These are phyloP conservation scores for Ceratitis capitata DNA, from an alignment of 1,140 invertebrate genomes.

Conservation along the genomic window DNA sequence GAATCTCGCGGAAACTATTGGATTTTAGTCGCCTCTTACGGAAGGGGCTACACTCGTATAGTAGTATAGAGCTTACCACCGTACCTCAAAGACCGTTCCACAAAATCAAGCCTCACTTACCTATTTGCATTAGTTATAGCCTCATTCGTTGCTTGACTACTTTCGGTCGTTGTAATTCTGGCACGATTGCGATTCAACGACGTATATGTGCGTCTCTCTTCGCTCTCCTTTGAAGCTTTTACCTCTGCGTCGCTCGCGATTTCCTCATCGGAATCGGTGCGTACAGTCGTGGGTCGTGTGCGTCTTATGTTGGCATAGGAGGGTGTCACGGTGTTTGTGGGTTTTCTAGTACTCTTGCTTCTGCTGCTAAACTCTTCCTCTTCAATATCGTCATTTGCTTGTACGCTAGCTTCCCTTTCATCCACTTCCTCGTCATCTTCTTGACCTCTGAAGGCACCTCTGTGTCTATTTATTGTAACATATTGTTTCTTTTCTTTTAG, in stretches of 20 bases:
- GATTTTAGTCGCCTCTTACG: no score
- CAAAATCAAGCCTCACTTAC: no score
- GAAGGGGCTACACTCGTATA: no score
- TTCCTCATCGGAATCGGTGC: constrained; percentile 47
- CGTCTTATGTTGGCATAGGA: constrained; percentile 77
- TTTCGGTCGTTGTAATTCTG: constrained; percentile 46
- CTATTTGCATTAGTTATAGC: constrained; percentile 47
- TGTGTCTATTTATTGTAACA: constrained; percentile 69
- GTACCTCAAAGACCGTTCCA: no score
- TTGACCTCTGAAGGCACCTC: constrained; percentile 48
- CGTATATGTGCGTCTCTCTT: constrained; percentile 48
- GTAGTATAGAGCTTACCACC: no score
- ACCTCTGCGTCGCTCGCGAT: constrained; percentile 51
- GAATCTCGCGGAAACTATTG: no score
- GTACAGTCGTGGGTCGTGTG: constrained; percentile 67
- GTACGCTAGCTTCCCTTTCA: constrained; percentile 50
- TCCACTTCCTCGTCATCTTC: constrained; percentile 62
- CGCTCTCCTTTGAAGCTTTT: constrained; percentile 47
- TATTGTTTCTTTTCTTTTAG: constrained; percentile 65
- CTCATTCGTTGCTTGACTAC: constrained; percentile 40
- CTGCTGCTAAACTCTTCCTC: constrained; percentile 49
- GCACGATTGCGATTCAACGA: constrained; percentile 52
- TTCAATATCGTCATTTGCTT: constrained; percentile 49
- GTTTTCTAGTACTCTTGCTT: constrained; percentile 47
- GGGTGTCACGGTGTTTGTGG: constrained; percentile 58